phyloP scores from a whole-genome alignment of 2,113 vertebrate genomes.

The Mungos mungo region DNA sequence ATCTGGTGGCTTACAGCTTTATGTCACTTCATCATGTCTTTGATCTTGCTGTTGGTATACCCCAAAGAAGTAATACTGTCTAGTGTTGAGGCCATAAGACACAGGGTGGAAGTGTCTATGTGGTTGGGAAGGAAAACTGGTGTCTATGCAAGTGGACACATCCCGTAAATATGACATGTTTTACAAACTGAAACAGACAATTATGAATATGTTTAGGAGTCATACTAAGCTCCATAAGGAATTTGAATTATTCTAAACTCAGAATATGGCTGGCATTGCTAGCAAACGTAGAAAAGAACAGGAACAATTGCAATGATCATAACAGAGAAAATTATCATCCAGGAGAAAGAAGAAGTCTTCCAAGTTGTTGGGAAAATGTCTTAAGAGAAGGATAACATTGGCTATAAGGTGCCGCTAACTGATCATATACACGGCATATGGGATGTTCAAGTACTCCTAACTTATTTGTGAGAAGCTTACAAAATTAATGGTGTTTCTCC shows the following conservation, averaged over 20 bases:
- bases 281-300: background rate
- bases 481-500: background rate
- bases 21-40: slow-evolving; percentile 75
- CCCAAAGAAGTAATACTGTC: slow-evolving; percentile 49
- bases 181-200: background rate
- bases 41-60: slow-evolving; percentile 70
- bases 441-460: background rate
- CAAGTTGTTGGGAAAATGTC: background rate
- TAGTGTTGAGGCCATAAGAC: slow-evolving; percentile 25
- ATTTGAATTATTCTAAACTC: background rate
- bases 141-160: background rate
- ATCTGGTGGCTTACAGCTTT: slow-evolving; percentile 78
- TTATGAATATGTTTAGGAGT: background rate
- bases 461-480: background rate
- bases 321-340: background rate
- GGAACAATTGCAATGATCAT: background rate
- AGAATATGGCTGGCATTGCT: background rate
- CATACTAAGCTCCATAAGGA: background rate
- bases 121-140: background rate
- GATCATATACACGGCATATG: background rate
- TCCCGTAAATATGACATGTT: background rate
- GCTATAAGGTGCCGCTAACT: background rate
- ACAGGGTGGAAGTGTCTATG: background rate
- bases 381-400: background rate
- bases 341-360: background rate